Evolutionary conservation across 2,888 invertebrate genomes (phyloP), one percentile per base, ranked within the genome.

Genomic region (Margaritifera margaritifera): DNA sequence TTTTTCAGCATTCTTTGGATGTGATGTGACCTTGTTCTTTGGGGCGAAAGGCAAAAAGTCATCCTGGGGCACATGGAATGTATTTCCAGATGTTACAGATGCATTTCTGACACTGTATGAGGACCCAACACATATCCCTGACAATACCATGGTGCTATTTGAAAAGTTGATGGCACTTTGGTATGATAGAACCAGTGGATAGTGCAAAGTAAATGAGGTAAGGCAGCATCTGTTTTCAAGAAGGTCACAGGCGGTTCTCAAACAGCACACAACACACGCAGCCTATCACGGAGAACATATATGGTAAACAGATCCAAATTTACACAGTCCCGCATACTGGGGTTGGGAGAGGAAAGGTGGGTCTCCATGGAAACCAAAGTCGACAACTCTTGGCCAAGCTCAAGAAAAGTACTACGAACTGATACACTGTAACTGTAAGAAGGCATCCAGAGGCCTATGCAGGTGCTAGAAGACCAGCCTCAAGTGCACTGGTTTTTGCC

Each of bases 1-100:
- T 61, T 50, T 78, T 79, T 56, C 77, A 75, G 63, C 71, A 6
- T 77, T 80, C 56, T 75, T 75, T 27, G 79, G 75, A 2, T 79
- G 74, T 61, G 74, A 80, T 66, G 59, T 69, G 8, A 72, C 72
- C 6, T 79, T 67, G 18, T 66, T 68, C 15, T 80, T 78, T 62
- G 24, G 61, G 52, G 72, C 76, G 3, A 77, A 74, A 68, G 74
- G 68, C 22, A 74, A 79, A 63, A 74, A 71, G 59, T 60, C 66
- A 6, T 76, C 75, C 31, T 80, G 70, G 75, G 68, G 78, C 27
- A 70, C 68, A 50, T 77, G 72, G 74, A 62, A 71, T 70, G 67
- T 71, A 8, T 74, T 27, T 66, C 42, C 22, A 42, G 75, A 79
- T 11, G 57, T 50, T 54, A 55, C 76, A 22, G 63, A 50, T 6